These are phyloP conservation scores for Chydorus sphaericus DNA, from an alignment of 2,888 invertebrate genomes.

Conservation along the genomic window DNA sequence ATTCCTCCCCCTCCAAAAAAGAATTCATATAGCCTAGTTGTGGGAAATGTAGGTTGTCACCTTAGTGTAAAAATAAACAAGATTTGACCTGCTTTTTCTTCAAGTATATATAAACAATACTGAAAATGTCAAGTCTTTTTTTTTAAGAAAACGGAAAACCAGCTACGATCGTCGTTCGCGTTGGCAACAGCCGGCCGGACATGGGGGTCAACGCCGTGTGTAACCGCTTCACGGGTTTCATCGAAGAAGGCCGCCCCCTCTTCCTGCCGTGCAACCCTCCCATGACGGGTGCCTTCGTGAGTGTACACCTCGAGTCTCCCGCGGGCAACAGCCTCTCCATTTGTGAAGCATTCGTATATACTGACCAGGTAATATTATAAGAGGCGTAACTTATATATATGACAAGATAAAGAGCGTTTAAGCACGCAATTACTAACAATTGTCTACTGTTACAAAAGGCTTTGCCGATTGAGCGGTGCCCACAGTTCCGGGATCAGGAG, in stretches of 20 bases:
- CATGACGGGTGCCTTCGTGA: slow-evolving; percentile 88
- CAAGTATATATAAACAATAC: neutral
- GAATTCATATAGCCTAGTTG: no score
- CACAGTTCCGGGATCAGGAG: slow-evolving; percentile 81
- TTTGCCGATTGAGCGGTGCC: slow-evolving; percentile 77
- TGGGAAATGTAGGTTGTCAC: no score
- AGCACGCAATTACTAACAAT: neutral
- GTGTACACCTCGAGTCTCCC: slow-evolving; percentile 70
- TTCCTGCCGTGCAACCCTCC: slow-evolving; percentile 88
- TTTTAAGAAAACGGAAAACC: slow-evolving; percentile 35
- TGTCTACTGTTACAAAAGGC: slow-evolving; percentile 37
- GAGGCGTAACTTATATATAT: no score
- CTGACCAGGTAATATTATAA: slow-evolving; percentile 47
- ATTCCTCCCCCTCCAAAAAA: no score
- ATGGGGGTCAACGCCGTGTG: slow-evolving; percentile 81
- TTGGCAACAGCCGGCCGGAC: slow-evolving; percentile 84
- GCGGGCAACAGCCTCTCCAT: slow-evolving; percentile 62
- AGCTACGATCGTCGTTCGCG: slow-evolving; percentile 73
- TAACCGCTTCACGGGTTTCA: slow-evolving; percentile 69
- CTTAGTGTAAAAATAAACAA: no score
- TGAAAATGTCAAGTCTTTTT: neutral
- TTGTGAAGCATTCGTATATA: slow-evolving; percentile 87
- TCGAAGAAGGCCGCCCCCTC: slow-evolving; percentile 78
- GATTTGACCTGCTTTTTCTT: no score
- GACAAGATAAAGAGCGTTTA: no score